Evolutionary conservation across 1,140 invertebrate species (phyloP).

Genomic region (Eurosta solidaginis): DNA sequence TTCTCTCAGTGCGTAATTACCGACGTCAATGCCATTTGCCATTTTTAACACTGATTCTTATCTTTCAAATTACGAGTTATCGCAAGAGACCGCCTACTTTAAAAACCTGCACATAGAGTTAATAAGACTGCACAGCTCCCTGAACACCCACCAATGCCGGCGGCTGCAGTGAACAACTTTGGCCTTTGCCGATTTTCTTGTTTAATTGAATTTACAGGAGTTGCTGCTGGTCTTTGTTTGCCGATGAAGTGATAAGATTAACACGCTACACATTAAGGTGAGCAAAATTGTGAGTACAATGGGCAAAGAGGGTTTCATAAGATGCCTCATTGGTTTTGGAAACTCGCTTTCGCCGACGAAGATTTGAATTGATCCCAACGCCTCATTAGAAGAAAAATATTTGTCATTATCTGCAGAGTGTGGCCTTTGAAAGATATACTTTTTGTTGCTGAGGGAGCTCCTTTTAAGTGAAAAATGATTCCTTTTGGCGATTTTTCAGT

Average conservation of each 20-base stretch:
- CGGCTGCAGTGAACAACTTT: background rate
- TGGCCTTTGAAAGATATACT: no score
- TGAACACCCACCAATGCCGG: background rate
- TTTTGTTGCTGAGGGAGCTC: no score
- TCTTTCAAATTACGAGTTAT: slow-evolving; percentile 17
- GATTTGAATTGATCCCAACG: no score
- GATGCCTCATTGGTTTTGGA: no score
- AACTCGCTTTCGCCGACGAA: no score
- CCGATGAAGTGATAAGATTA: background rate
- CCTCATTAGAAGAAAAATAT: no score
- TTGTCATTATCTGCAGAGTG: no score
- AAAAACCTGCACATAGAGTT: background rate
- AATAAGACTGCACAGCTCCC: background rate
- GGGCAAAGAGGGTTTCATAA: no score
- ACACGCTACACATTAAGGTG: background rate
- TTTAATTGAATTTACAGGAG: background rate
- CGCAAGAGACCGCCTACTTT: background rate
- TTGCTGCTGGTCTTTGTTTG: slow-evolving; percentile 8
- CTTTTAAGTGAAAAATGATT: no score
- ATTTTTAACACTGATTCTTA: background rate
- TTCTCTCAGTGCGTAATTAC: background rate
- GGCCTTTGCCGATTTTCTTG: slow-evolving; percentile 16
- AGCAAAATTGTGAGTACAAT: background rate
- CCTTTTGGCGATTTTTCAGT: no score
- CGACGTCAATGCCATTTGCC: background rate